Percentiles rank a stretch among this genome's conserved stretches.
phyloP scores from a whole-genome alignment of 2,113 vertebrate species.

The Struthidea cinerea region DNA sequence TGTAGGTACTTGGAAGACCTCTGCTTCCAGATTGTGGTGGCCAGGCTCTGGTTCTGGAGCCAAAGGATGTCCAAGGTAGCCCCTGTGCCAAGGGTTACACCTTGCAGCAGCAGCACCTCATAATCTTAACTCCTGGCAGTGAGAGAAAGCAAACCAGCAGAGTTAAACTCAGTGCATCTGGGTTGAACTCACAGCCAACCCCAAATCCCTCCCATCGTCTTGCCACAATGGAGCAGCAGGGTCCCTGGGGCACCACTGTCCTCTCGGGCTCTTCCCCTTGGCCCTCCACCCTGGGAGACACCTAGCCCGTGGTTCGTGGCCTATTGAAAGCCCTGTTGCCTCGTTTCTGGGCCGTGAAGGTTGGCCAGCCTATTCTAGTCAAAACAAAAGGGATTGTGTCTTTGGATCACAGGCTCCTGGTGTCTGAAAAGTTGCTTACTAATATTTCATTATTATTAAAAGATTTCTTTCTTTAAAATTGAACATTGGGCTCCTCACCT shows the following conservation, averaged over 20 bases:
- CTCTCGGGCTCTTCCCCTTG: neutral
- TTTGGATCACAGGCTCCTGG: neutral
- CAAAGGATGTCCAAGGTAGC: neutral
- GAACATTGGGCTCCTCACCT: neutral
- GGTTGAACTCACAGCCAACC: neutral
- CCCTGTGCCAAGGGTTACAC: neutral
- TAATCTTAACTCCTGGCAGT: neutral
- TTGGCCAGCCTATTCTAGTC: constrained; percentile 1
- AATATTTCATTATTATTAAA: neutral
- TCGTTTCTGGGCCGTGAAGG: neutral
- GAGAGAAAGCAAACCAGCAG: neutral
- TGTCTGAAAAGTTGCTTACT: neutral
- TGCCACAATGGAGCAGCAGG: neutral
- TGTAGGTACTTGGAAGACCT: neutral
- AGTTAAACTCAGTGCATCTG: neutral
- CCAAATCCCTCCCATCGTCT: neutral
- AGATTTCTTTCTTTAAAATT: neutral
- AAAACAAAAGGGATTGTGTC: constrained; percentile 12
- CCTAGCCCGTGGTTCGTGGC: neutral
- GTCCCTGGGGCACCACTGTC: neutral
- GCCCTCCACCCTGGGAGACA: neutral
- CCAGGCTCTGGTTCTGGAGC: neutral
- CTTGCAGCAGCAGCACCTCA: rapidly evolving
- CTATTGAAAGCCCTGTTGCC: neutral
- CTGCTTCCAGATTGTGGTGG: neutral